Evolutionary conservation across 2,797 vertebrate genomes (phyloP), one percentile per base, ranked within the genome.

Genomic region (Chrysocyon brachyurus): DNA sequence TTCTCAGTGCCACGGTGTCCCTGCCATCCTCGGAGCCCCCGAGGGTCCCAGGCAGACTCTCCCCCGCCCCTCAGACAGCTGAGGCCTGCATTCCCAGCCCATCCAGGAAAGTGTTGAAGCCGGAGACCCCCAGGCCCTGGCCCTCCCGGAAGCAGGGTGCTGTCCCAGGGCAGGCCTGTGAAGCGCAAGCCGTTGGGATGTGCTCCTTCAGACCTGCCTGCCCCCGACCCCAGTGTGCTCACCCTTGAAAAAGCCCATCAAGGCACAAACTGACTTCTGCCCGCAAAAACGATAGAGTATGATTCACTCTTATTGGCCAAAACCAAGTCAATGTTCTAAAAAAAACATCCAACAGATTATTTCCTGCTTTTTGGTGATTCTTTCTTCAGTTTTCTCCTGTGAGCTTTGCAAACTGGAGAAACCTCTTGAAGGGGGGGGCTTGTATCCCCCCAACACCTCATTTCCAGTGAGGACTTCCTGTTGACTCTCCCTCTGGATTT

Each of bases 221-320:
- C 40, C 66, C 64, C 66, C 2, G 4, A 21, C n/a, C 66, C 66
- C 66, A 21, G 21, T 9, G 2, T 5, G 5, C 31, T 57, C 36
- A 12, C 49, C 33, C 17, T 21, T n/a, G 72, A 22, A n/a, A 70
- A 64, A n/a, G 75, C 7, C 46, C 36, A 17, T 16, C 16, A 12
- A 66, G 70, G n/a, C 46, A n/a, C 63, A 33, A 40, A 14, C 24
- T 40, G 57, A 7, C 11, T 5, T 90, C 79, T 88, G 28, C 54
- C 16, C 0, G 77, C 21, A 46, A 49, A 68, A 26, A 12, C 6
- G 3, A 0, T 2, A 21, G 1, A 16, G 1, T 28, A 3, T 21
- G 11, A 49, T 17, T 57, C 28, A 31, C 24, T 56, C 14, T n/a
- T 12, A n/a, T 28, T 52, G 75, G 49, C 14, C 26, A 75, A 54